These are phyloP conservation scores for Odontothrips loti DNA, from an alignment of 2,888 invertebrate genomes.

Conservation along the genomic window DNA sequence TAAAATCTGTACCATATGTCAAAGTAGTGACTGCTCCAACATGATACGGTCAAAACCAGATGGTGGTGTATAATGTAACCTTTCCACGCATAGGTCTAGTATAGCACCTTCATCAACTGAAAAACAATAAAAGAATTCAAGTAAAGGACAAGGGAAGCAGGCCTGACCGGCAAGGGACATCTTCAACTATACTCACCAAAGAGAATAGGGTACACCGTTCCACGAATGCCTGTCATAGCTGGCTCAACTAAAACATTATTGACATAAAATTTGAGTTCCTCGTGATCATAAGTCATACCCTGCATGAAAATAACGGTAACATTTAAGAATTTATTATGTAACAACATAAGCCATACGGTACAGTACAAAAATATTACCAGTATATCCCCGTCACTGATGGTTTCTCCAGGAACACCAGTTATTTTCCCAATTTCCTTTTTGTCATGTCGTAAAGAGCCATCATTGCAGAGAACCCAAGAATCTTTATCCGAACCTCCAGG, in stretches of 20 bases:
- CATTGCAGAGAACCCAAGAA: constrained; percentile 91
- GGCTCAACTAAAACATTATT: constrained; percentile 86
- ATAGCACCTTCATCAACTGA: constrained; percentile 97
- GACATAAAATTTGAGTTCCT: constrained; percentile 89
- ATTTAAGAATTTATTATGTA: constrained; percentile 32
- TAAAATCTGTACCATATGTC: constrained; percentile 46
- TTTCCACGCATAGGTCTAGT: constrained; percentile 87
- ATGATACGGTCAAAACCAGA: constrained; percentile 91
- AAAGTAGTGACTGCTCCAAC: constrained; percentile 93
- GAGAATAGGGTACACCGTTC: constrained; percentile 84
- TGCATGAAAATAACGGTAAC: constrained; percentile 43
- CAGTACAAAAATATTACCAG: constrained; percentile 53
- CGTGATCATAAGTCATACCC: constrained; percentile 94
- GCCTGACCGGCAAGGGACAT: background rate
- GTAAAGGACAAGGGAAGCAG: constrained; percentile 23
- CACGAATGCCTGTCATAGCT: constrained; percentile 82
- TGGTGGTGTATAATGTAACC: constrained; percentile 78
- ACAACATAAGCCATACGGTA: background rate
- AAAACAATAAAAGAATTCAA: constrained; percentile 44
- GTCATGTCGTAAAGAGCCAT: constrained; percentile 80
- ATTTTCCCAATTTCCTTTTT: constrained; percentile 71
- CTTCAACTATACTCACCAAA: constrained; percentile 64
- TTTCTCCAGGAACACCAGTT: constrained; percentile 57
- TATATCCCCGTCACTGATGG: constrained; percentile 78
- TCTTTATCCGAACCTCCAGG: constrained; percentile 84